These are phyloP conservation scores for Agelaius phoeniceus DNA, from an alignment of 2,113 vertebrate genomes.

Conservation along the genomic window DNA sequence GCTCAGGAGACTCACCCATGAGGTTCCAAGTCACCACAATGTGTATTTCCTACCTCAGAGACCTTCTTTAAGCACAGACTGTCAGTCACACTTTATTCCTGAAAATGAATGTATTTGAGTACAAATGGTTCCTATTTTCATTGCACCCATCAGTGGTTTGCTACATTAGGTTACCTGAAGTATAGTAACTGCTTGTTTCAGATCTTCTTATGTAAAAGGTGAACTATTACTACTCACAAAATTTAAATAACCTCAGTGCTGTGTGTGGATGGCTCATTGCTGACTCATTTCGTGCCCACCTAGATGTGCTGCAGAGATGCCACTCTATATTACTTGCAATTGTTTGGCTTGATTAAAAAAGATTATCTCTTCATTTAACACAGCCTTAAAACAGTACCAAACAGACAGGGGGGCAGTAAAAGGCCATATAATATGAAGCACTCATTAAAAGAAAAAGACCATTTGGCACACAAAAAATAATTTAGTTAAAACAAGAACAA, in stretches of 20 bases:
- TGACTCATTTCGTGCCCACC: neutral
- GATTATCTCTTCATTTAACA: neutral
- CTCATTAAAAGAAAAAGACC: neutral
- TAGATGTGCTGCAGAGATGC: neutral
- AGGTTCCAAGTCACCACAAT: neutral
- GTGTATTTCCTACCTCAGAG: neutral
- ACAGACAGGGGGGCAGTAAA: neutral
- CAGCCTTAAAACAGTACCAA: neutral
- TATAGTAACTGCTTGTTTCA: neutral
- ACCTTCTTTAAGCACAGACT: neutral
- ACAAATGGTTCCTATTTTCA: neutral
- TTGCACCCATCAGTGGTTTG: neutral
- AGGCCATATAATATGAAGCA: neutral
- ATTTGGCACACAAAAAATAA: neutral
- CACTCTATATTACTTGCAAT: neutral
- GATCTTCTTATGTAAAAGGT: neutral
- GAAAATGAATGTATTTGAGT: neutral
- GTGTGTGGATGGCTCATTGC: neutral
- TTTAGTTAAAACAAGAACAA: neutral
- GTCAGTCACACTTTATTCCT: neutral
- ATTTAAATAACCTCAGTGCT: neutral
- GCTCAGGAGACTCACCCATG: neutral
- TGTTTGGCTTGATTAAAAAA: neutral
- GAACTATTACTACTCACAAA: neutral
- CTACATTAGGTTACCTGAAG: neutral